phyloP scores from a whole-genome alignment of 2,113 vertebrate genomes.

The Phylloscopus trochilus region DNA sequence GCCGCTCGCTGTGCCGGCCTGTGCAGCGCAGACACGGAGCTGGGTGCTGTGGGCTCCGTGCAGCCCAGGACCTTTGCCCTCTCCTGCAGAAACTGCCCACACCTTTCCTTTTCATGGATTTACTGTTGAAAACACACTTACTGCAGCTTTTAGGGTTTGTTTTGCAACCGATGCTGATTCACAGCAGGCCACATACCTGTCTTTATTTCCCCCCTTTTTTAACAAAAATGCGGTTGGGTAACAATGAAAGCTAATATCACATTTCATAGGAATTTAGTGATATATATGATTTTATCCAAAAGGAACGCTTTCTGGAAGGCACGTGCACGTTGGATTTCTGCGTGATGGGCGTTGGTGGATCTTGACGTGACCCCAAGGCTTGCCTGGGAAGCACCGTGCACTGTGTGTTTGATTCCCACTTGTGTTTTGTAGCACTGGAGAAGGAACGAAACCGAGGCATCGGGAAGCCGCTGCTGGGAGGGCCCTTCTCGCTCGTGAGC shows the following conservation, averaged over 20 bases:
- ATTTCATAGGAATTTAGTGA: not conserved
- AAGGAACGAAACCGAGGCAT: slow-evolving; percentile 82
- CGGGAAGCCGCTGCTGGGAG: slow-evolving; percentile 88
- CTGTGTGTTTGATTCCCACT: not conserved
- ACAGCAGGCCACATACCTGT: no score
- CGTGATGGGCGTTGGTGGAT: rapidly evolving
- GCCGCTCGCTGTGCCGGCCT: rapidly evolving
- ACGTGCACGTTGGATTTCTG: rapidly evolving
- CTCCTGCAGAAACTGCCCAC: not conserved
- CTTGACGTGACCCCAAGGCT: rapidly evolving
- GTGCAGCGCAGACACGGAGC: rapidly evolving
- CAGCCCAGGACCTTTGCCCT: rapidly evolving
- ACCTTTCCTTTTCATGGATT: not conserved
- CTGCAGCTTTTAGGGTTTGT: not conserved
- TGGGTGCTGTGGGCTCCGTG: rapidly evolving
- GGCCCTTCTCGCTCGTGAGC: slow-evolving; percentile 87
- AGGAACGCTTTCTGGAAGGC: not conserved
- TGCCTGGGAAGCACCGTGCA: rapidly evolving
- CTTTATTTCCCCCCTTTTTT: not conserved
- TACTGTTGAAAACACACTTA: not conserved
- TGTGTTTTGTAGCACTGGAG: slow-evolving; percentile 78
- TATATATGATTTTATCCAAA: not conserved
- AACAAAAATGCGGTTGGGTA: not conserved
- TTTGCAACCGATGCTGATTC: not conserved
- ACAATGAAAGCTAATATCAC: rapidly evolving